Evolutionary conservation across 2,888 invertebrate species (phyloP), one percentile per base, ranked within the genome.

Genomic region (Ornithoptera priamus): DNA sequence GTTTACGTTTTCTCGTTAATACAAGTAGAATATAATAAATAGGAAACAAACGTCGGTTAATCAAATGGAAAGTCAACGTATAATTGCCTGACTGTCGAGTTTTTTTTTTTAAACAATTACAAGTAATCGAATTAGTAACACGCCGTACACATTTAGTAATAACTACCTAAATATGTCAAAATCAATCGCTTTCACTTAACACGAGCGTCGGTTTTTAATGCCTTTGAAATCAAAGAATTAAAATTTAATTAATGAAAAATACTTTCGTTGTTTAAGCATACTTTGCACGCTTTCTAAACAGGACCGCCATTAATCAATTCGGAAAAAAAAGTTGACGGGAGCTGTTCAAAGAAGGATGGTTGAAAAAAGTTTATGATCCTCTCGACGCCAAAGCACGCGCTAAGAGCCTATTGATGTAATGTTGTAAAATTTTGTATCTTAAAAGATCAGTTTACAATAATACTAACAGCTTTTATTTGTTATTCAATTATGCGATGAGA

Each of bases 271-370:
- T 59, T 53, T 67, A 64, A 65, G 62, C 46, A 65, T 68, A 67
- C 63, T 70, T 64, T 71, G 60, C 67, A 67, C 64, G 67, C 58
- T 67, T 71, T 71, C 65, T 69, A 74, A 76, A 74, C 69, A 70
- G 69, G 68, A 62, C 59, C 68, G 70, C 71, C 75, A 75, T 77
- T 76, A 76, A 74, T 75, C 74, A 75, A 71, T 68, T 65, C 68
- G 66, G 66, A 69, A 30, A 62, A 72, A 73, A 72, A 69, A 69
- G 66, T 71, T 67, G 70, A 67, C 67, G 67, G 67, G 46, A 64
- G 64, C 65, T 60, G 60, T 67, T 71, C 67, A 61, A 50, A 22
- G 64, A 70, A 67, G 67, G 67, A 57, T 56, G 36, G 64, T 58
- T 12, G 22, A 71, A 71, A 71, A 71, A 65, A 67, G 63, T 72